phyloP scores from a whole-genome alignment of 2,888 invertebrate genomes.

The Colletes collaris region DNA sequence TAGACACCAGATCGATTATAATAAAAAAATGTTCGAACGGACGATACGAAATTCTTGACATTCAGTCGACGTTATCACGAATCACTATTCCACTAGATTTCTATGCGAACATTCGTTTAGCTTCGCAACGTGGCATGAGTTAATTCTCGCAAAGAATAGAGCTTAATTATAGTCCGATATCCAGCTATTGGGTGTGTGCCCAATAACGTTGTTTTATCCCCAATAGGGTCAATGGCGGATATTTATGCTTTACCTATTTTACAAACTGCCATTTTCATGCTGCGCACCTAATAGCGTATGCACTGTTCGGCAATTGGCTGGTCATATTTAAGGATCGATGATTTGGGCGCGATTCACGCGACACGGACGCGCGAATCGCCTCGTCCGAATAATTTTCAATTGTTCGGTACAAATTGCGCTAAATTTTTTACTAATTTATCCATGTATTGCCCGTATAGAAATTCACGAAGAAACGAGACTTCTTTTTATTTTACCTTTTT shows the following conservation, averaged over 20 bases:
- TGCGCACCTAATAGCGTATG: constrained; percentile 48
- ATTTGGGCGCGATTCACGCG: constrained; percentile 47
- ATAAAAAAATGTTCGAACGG: no score
- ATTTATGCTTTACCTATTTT: constrained; percentile 70
- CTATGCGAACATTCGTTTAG: constrained; percentile 35
- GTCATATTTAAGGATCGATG: constrained; percentile 50
- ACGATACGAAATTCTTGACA: not conserved
- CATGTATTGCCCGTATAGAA: no score
- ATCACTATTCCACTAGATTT: constrained; percentile 1
- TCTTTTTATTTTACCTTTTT: no score
- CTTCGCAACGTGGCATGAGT: constrained; percentile 20
- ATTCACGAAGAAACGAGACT: no score
- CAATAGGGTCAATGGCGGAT: constrained; percentile 49
- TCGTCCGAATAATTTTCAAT: not conserved
- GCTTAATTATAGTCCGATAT: constrained; percentile 69
- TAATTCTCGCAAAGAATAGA: constrained; percentile 69
- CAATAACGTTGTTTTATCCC: constrained; percentile 69
- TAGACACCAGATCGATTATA: no score
- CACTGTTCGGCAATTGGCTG: constrained; percentile 41
- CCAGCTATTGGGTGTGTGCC: constrained; percentile 70
- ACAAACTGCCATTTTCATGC: constrained; percentile 68
- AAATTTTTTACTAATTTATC: not conserved
- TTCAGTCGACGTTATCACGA: not conserved
- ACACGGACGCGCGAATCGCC: constrained; percentile 8
- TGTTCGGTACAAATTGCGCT: not conserved